A percentile compares a stretch with the other conserved stretches of the same genome.
Conservation (phyloP, 2,888 invertebrate species). For the Pharmacophagus antenor region DNA sequence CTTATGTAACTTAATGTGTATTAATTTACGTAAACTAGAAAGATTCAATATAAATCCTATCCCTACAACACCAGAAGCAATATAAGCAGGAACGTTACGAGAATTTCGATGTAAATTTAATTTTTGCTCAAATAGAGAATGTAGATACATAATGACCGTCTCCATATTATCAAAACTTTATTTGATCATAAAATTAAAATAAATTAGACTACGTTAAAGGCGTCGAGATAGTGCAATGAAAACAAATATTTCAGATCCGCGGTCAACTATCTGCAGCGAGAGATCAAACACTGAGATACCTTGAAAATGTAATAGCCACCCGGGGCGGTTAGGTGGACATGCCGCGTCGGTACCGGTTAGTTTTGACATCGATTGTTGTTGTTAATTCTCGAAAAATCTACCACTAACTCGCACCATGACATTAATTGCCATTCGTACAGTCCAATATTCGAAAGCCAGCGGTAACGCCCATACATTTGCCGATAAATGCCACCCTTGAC, state of each 20-base stretch:
- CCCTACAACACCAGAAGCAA: too few relatives aligned
- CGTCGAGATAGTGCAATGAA: constrained; percentile 39
- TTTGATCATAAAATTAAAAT: too few relatives aligned
- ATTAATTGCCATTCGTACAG: constrained; percentile 29
- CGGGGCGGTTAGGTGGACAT: constrained; percentile 42
- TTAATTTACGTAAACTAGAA: too few relatives aligned
- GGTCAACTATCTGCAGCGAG: constrained; percentile 53
- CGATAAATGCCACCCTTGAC: constrained; percentile 20
- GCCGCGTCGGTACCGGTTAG: constrained; percentile 40
- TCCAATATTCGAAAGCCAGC: constrained; percentile 9
- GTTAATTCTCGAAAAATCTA: constrained; percentile 30
- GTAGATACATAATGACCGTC: too few relatives aligned
- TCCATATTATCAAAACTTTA: too few relatives aligned
- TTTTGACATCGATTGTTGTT: constrained; percentile 30
- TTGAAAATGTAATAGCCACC: constrained; percentile 47
- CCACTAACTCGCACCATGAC: constrained; percentile 27
- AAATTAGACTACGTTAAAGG: too few relatives aligned
- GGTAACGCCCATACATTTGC: constrained; percentile 22
- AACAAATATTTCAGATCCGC: constrained; percentile 47
- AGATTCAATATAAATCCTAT: too few relatives aligned
- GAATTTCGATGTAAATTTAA: too few relatives aligned
- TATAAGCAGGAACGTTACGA: too few relatives aligned
- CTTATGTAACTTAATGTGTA: too few relatives aligned
- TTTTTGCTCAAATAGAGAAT: too few relatives aligned
- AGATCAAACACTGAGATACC: constrained; percentile 59